These are phyloP conservation scores for Himantopus leucocephalus DNA, from an alignment of 2,113 vertebrate genomes.

Conservation along the genomic window DNA sequence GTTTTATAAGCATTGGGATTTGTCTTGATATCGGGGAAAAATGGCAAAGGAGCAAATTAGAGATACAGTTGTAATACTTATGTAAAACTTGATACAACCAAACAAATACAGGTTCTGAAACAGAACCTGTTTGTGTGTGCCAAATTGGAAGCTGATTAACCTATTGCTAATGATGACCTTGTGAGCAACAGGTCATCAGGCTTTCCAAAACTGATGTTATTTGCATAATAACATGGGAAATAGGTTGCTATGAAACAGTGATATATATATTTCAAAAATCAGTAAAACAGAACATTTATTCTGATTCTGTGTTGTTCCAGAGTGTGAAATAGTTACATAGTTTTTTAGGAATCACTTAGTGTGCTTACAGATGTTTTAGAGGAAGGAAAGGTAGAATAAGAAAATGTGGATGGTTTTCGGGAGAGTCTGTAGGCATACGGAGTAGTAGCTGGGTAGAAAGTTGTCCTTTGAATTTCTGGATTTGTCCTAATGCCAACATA, in stretches of 20 bases:
- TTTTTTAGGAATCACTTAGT: neutral
- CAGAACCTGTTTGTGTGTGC: neutral
- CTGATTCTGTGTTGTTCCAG: neutral
- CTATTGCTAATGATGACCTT: neutral
- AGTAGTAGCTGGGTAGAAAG: neutral
- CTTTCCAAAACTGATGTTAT: neutral
- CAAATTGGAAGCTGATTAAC: neutral
- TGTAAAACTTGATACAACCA: neutral
- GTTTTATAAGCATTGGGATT: neutral
- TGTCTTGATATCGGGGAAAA: neutral
- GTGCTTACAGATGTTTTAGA: neutral
- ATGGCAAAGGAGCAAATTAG: neutral
- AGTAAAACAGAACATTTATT: neutral
- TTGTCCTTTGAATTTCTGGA: neutral
- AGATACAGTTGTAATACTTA: neutral
- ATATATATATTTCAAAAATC: neutral
- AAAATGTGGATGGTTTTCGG: neutral
- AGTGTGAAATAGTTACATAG: neutral
- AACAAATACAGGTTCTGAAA: neutral
- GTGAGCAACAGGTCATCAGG: rapidly evolving
- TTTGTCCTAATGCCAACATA: neutral
- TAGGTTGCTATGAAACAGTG: neutral
- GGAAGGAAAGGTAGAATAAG: neutral
- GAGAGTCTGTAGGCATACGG: neutral
- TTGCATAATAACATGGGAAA: neutral